These are phyloP conservation scores for Berghia stephanieae DNA, from an alignment of 1,140 invertebrate species.

Conservation along the genomic window DNA sequence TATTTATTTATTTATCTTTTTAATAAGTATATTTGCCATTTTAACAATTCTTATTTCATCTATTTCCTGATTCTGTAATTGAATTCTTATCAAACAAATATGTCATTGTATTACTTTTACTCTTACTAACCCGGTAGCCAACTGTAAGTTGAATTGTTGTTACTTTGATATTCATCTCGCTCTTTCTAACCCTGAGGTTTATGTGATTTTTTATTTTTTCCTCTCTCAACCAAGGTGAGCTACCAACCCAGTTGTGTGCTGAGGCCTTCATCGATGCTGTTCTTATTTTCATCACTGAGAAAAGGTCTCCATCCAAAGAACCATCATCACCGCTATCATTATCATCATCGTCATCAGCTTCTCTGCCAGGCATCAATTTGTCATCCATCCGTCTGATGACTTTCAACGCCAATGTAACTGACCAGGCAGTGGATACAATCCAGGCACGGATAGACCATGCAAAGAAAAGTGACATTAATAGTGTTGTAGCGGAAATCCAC, in stretches of 20 bases:
- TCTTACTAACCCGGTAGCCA: no score
- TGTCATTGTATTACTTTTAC: no score
- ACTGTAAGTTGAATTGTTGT: no score
- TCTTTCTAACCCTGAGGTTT: not conserved
- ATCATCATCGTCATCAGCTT: no score
- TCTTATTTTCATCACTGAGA: not conserved
- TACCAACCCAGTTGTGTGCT: not conserved
- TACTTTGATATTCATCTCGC: no score
- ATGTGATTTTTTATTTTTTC: not conserved
- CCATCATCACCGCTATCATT: no score
- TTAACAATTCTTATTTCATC: no score
- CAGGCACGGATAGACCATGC: not conserved
- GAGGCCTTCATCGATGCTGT: slow-evolving; percentile 8
- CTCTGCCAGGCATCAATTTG: not conserved
- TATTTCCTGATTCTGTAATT: no score
- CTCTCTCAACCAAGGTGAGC: not conserved
- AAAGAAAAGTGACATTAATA: not conserved
- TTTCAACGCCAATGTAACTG: not conserved
- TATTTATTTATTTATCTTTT: no score
- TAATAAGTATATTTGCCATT: no score
- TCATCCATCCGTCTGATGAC: not conserved
- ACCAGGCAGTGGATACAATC: not conserved
- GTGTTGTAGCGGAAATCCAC: not conserved
- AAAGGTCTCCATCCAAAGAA: not conserved
- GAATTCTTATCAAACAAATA: no score